phyloP scores from a whole-genome alignment of 2,113 vertebrate species.

The Anser cygnoides region DNA sequence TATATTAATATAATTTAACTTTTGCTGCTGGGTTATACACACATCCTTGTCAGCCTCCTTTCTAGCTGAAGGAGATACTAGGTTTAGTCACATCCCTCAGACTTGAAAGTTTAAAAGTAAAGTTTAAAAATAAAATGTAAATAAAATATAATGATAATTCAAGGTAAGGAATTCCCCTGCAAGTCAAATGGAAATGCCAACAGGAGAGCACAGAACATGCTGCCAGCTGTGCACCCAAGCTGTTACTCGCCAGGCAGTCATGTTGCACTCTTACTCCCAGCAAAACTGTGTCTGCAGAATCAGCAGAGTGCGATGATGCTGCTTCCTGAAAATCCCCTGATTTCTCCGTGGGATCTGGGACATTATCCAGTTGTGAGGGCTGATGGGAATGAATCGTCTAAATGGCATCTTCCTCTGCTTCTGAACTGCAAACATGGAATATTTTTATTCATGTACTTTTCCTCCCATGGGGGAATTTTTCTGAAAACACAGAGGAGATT shows the following conservation, averaged over 20 bases:
- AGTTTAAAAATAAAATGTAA: background rate
- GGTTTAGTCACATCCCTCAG: background rate
- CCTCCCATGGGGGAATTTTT: background rate
- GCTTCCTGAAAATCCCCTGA: background rate
- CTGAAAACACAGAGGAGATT: background rate
- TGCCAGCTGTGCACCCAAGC: background rate
- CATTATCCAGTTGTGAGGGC: background rate
- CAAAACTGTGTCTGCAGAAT: background rate
- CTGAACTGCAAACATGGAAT: background rate
- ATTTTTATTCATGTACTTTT: background rate
- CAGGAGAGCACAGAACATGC: background rate
- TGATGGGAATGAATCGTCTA: background rate
- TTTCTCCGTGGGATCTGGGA: background rate
- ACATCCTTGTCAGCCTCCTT: background rate
- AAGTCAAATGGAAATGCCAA: background rate
- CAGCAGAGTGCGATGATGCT: background rate
- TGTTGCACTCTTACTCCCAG: background rate
- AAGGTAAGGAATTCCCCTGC: background rate
- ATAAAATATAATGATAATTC: background rate
- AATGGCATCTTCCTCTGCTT: conserved; percentile 11
- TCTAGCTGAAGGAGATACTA: background rate
- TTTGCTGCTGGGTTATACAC: background rate
- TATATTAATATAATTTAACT: background rate
- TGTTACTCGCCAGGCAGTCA: background rate
- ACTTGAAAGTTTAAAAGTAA: background rate